These are phyloP conservation scores for Amphipyra tragopoginis DNA, from an alignment of 2,888 invertebrate species.

Conservation along the genomic window DNA sequence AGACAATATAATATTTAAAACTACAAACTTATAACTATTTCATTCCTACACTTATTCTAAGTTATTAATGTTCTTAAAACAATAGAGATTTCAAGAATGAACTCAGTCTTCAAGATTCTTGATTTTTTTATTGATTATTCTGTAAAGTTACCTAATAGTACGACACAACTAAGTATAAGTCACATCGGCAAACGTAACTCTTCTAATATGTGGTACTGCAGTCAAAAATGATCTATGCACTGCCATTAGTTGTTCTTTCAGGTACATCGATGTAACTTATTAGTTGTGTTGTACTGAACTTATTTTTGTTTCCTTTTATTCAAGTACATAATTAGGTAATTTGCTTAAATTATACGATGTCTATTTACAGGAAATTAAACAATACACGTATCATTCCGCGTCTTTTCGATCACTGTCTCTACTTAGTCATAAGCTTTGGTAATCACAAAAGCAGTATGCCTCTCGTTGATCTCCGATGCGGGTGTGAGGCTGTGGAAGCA, in stretches of 20 bases:
- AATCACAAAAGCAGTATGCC: constrained; percentile 74
- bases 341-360: background rate
- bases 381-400: background rate
- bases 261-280: too few relatives aligned
- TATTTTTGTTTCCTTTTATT: background rate
- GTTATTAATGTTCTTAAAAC: too few relatives aligned
- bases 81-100: background rate
- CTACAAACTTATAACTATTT: background rate
- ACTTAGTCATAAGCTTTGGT: constrained; percentile 3
- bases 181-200: too few relatives aligned
- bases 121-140: constrained; percentile 5
- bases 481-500: constrained; percentile 54
- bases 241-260: too few relatives aligned
- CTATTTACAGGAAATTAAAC: background rate
- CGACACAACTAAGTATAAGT: too few relatives aligned
- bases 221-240: too few relatives aligned
- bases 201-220: too few relatives aligned
- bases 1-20: background rate
- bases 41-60: background rate
- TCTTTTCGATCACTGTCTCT: constrained; percentile 13
- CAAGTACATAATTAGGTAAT: constrained; percentile 1
- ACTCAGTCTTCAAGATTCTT: constrained; percentile 17
- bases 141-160: background rate
- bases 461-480: constrained; percentile 61
- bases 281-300: too few relatives aligned